Evolutionary conservation across 2,888 invertebrate genomes (phyloP).

Genomic region (Trichopria drosophilae): DNA sequence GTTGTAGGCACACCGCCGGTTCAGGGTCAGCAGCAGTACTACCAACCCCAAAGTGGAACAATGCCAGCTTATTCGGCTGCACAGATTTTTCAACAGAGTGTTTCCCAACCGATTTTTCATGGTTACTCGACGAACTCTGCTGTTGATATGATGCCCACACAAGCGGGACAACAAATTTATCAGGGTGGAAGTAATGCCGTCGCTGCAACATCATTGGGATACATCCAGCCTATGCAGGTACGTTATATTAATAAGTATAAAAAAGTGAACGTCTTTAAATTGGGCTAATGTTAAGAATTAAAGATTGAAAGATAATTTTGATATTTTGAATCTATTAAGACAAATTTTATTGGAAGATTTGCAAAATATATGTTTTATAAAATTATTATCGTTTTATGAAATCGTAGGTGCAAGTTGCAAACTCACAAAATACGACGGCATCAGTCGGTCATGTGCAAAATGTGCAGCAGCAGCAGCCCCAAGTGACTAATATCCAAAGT

Average conservation of each 20-base stretch:
- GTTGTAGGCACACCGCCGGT: constrained; percentile 46
- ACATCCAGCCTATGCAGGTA: constrained; percentile 43
- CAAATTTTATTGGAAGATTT: too few relatives aligned
- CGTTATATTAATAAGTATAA: too few relatives aligned
- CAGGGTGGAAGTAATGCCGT: constrained; percentile 35
- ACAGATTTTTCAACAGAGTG: constrained; percentile 47
- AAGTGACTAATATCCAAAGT: constrained; percentile 42
- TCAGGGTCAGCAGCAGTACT: constrained; percentile 43
- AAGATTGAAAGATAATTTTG: too few relatives aligned
- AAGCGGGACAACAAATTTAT: constrained; percentile 36
- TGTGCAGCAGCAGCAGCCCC: constrained; percentile 39
- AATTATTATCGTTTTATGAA: too few relatives aligned
- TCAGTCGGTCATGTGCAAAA: constrained; percentile 44
- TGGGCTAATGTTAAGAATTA: constrained; percentile 1
- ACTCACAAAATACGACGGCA: constrained; percentile 43
- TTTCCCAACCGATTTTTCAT: constrained; percentile 48
- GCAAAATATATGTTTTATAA: too few relatives aligned
- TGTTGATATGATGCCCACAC: constrained; percentile 46
- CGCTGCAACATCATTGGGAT: constrained; percentile 37
- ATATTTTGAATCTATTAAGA: too few relatives aligned
- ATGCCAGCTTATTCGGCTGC: constrained; percentile 40
- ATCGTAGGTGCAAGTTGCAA: too few relatives aligned
- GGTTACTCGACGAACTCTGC: constrained; percentile 42
- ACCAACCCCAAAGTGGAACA: constrained; percentile 41
- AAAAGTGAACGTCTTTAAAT: not conserved